phyloP scores from a whole-genome alignment of 2,797 vertebrate genomes.

The Labroides dimidiatus region DNA sequence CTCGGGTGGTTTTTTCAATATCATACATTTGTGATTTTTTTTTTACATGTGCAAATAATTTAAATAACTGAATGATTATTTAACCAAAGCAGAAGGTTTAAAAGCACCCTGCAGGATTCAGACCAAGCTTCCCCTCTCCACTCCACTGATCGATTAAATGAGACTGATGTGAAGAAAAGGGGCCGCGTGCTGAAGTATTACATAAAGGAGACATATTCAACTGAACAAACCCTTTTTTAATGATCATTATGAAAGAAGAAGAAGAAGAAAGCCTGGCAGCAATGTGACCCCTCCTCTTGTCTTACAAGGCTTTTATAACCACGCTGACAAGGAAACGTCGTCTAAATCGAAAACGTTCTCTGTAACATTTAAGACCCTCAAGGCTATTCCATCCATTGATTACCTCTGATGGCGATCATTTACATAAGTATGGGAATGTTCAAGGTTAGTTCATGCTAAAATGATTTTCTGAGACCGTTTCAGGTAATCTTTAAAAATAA shows the following conservation, averaged over 20 bases:
- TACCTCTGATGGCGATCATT: conserved; percentile 75
- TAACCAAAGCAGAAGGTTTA: too few species aligned
- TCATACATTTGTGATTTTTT: too few species aligned
- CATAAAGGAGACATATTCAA: conserved; percentile 12
- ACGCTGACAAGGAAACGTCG: conserved; percentile 39
- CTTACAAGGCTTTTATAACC: conserved; percentile 61
- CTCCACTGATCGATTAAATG: background rate
- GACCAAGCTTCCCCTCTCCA: background rate
- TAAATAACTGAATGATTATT: too few species aligned
- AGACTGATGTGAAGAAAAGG: background rate
- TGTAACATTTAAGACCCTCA: conserved; percentile 66
- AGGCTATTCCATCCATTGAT: conserved; percentile 77
- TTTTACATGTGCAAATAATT: too few species aligned
- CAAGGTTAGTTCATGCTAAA: conserved; percentile 81
- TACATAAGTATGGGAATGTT: conserved; percentile 77
- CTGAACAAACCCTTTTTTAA: conserved; percentile 22
- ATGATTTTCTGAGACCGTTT: conserved; percentile 72
- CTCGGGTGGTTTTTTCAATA: too few species aligned
- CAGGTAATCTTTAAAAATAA: conserved; percentile 82
- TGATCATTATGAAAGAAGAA: conserved; percentile 22
- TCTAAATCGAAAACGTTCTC: conserved; percentile 63
- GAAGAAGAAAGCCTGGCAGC: conserved; percentile 11
- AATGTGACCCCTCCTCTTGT: conserved; percentile 64
- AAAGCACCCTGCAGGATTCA: background rate
- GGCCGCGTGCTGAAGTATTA: background rate